phyloP scores from a whole-genome alignment of 2,888 invertebrate species.

The Thyatira batis region DNA sequence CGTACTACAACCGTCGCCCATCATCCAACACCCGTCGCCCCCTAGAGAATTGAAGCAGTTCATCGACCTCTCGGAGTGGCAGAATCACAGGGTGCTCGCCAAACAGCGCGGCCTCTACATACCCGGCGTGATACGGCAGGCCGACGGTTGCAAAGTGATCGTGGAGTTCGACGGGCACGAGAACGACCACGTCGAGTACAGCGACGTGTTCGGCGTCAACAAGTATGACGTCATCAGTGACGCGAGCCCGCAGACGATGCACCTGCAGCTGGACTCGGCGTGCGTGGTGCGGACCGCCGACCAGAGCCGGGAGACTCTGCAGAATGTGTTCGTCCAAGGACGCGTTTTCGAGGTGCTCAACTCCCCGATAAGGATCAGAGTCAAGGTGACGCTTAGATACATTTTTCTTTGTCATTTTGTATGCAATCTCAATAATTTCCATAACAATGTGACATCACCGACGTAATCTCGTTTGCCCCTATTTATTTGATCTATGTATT shows the following conservation, averaged over 20 bases:
- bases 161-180: constrained; percentile 92
- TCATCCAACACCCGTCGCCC: constrained; percentile 77
- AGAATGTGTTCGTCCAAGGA: constrained; percentile 92
- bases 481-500: constrained; percentile 2
- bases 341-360: constrained; percentile 84
- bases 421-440: neutral
- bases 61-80: constrained; percentile 96
- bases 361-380: constrained; percentile 74
- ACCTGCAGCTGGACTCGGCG: constrained; percentile 89
- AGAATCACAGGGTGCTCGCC: constrained; percentile 94
- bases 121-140: constrained; percentile 93
- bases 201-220: constrained; percentile 89
- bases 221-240: constrained; percentile 96
- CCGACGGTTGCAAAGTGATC: constrained; percentile 86
- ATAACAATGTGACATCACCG: constrained; percentile 2
- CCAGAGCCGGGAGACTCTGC: constrained; percentile 80
- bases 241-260: constrained; percentile 92
- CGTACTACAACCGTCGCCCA: constrained; percentile 64
- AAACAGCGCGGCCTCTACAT: constrained; percentile 91
- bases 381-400: constrained; percentile 62
- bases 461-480: constrained; percentile 1
- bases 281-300: constrained; percentile 91
- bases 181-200: constrained; percentile 86
- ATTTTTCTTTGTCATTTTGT: constrained; percentile 1
- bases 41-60: constrained; percentile 79